Conservation (phyloP, 2,113 vertebrate species). For the Scartelaos histophorus region DNA sequence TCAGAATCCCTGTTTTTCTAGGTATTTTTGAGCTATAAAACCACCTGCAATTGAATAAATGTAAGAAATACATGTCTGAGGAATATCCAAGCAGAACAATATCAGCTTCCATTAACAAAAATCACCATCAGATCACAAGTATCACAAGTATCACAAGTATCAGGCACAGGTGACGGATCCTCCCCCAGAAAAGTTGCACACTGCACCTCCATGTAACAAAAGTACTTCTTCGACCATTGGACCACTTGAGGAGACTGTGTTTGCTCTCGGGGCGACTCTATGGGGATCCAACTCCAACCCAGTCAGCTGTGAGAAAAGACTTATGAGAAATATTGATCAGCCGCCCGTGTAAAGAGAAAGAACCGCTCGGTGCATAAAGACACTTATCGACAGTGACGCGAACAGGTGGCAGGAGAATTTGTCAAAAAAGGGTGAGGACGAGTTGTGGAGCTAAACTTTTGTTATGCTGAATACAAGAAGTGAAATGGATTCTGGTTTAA, state of each 20-base stretch:
- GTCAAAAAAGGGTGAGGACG: slow-evolving; percentile 10
- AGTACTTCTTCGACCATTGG: background rate
- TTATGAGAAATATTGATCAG: slow-evolving; percentile 67
- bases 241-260: slow-evolving; percentile 55
- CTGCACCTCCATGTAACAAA: too few species aligned
- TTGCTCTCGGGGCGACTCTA: slow-evolving; percentile 59
- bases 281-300: slow-evolving; percentile 40
- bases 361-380: slow-evolving; percentile 21
- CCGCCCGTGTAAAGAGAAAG: slow-evolving; percentile 11
- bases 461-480: slow-evolving; percentile 4
- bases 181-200: too few species aligned
- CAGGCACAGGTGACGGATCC: too few species aligned
- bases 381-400: slow-evolving; percentile 29
- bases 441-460: slow-evolving; percentile 24
- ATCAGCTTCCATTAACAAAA: too few species aligned
- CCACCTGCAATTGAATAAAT: too few species aligned
- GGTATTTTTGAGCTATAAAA: too few species aligned
- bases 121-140: too few species aligned
- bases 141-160: too few species aligned
- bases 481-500: background rate
- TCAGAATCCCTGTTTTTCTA: too few species aligned
- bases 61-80: too few species aligned
- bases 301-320: slow-evolving; percentile 57
- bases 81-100: too few species aligned
- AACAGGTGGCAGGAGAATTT: slow-evolving; percentile 47